phyloP scores from a whole-genome alignment of 2,113 vertebrate genomes.

The Toxostoma redivivum region DNA sequence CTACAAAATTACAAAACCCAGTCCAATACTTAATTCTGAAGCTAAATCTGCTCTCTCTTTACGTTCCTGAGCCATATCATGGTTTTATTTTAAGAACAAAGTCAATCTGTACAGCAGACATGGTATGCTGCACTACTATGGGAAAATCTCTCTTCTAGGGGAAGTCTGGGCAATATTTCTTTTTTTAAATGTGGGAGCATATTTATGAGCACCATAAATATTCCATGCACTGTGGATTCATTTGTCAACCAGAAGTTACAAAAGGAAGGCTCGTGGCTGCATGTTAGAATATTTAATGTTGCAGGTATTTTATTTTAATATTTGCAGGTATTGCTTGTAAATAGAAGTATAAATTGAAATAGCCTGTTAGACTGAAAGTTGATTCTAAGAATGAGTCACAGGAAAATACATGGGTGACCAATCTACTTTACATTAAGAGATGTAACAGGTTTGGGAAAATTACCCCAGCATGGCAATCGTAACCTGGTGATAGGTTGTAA shows the following conservation, averaged over 20 bases:
- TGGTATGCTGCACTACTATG: not conserved
- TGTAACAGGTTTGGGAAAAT: not conserved
- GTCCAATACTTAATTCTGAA: not conserved
- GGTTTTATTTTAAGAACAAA: not conserved
- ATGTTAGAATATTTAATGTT: not conserved
- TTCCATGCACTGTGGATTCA: not conserved
- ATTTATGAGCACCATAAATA: not conserved
- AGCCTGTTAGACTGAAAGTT: not conserved
- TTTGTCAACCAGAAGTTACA: not conserved
- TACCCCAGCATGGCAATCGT: not conserved
- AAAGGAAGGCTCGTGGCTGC: not conserved
- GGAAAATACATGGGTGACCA: not conserved
- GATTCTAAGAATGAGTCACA: not conserved
- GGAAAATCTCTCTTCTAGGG: not conserved
- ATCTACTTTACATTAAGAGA: not conserved
- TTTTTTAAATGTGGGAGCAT: not conserved
- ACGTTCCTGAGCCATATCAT: not conserved
- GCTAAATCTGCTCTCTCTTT: not conserved
- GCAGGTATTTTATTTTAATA: not conserved
- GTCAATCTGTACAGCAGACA: not conserved
- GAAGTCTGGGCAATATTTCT: not conserved
- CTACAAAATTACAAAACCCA: not conserved
- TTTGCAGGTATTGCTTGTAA: not conserved
- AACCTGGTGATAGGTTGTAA: not conserved
- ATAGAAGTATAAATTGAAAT: not conserved